Evolutionary conservation across 2,113 vertebrate genomes (phyloP).

Genomic region (Sigmodon hispidus): DNA sequence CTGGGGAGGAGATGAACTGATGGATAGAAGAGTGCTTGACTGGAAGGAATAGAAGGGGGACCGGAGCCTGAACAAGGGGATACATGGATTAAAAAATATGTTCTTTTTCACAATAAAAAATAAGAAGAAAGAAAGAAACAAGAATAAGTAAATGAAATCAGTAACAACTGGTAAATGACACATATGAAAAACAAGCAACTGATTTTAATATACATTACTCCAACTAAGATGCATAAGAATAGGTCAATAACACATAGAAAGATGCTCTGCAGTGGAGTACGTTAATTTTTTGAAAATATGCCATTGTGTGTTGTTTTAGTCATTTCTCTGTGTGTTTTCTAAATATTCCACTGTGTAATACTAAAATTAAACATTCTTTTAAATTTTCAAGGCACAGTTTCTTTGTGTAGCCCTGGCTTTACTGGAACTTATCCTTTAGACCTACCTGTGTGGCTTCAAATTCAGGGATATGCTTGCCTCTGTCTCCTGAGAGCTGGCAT

Average conservation of each 20-base stretch:
- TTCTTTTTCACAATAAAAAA: too few species aligned
- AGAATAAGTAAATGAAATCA: neutral
- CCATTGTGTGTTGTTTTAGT: neutral
- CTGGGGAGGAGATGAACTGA: too few species aligned
- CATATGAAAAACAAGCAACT: neutral
- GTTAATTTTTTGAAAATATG: neutral
- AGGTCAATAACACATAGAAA: neutral
- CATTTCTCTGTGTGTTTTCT: neutral
- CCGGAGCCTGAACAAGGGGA: too few species aligned
- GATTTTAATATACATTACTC: neutral
- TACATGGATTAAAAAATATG: too few species aligned
- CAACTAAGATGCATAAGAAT: neutral
- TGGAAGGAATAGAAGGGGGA: too few species aligned
- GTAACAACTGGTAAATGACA: neutral
- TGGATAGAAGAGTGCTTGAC: too few species aligned
- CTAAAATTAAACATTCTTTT: neutral
- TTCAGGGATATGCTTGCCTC: neutral
- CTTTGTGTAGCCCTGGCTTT: neutral
- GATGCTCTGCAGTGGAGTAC: neutral
- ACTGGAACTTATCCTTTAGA: neutral
- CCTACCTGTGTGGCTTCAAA: neutral
- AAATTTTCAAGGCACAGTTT: neutral
- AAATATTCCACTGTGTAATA: neutral
- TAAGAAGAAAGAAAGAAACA: too few species aligned
- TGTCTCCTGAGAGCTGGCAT: neutral